Percentiles rank a stretch among this genome's conserved stretches.
Evolutionary conservation across 2,888 invertebrate species (phyloP).

Genomic region (Clunio marinus): DNA sequence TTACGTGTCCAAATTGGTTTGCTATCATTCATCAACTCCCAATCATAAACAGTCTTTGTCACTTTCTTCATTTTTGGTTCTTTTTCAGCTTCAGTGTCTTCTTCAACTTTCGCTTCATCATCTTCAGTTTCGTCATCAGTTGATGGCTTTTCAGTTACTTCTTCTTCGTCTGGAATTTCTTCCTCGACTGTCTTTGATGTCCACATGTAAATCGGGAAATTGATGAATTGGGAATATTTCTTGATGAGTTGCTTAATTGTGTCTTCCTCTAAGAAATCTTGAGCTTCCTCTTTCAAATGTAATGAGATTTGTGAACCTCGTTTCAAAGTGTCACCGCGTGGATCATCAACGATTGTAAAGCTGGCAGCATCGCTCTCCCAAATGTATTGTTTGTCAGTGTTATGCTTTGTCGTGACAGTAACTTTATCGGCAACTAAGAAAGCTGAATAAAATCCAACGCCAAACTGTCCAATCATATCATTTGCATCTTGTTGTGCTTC

Average conservation of each 20-base stretch:
- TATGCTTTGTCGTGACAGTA: conserved; percentile 91
- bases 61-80: conserved; percentile 81
- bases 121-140: conserved; percentile 55
- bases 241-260: conserved; percentile 86
- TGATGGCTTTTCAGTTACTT: conserved; percentile 49
- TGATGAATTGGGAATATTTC: conserved; percentile 99
- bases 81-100: conserved; percentile 63
- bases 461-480: conserved; percentile 99
- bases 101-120: conserved; percentile 62
- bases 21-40: conserved; percentile 92
- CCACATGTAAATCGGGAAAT: conserved; percentile 98
- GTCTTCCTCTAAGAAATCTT: conserved; percentile 90
- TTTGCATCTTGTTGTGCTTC: conserved; percentile 70
- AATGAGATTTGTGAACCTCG: conserved; percentile 85
- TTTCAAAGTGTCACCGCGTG: conserved; percentile 84
- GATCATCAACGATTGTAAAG: conserved; percentile 89
- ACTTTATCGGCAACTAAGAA: conserved; percentile 96
- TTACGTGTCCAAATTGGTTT: conserved; percentile 99
- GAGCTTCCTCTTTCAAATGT: conserved; percentile 93
- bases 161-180: conserved; percentile 62
- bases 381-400: conserved; percentile 88
- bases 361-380: conserved; percentile 96
- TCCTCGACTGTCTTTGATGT: conserved; percentile 69
- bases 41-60: conserved; percentile 96
- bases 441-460: conserved; percentile 98